These are phyloP conservation scores for Zaprionus davidi DNA, from an alignment of 1,140 invertebrate genomes.

Conservation along the genomic window DNA sequence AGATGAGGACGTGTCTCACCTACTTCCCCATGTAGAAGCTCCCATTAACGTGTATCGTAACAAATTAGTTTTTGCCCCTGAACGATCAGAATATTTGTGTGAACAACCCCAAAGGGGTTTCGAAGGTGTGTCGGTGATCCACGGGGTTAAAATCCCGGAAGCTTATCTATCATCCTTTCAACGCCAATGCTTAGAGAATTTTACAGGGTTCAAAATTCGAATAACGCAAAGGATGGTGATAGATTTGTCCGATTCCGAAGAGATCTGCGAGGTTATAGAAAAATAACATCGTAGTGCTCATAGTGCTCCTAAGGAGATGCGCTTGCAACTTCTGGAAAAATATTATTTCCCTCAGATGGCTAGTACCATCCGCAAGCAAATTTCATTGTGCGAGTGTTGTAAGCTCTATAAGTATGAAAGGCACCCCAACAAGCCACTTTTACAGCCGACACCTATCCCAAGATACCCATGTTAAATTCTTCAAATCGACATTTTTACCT, in stretches of 20 bases:
- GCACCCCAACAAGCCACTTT: neutral
- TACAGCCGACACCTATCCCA: constrained; percentile 4
- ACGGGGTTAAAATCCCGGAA: constrained; percentile 15
- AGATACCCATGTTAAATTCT: neutral
- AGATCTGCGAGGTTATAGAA: constrained; percentile 7
- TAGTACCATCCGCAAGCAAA: neutral
- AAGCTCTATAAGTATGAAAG: constrained; percentile 1
- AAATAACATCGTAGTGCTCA: constrained; percentile 29
- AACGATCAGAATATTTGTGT: neutral
- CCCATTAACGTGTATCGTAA: constrained; percentile 20
- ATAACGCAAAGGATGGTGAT: constrained; percentile 10
- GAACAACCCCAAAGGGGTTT: constrained; percentile 1
- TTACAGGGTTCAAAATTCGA: neutral
- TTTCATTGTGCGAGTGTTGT: constrained; percentile 4
- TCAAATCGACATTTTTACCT: neutral
- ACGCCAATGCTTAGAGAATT: neutral
- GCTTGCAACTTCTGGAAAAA: neutral
- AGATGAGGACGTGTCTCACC: neutral
- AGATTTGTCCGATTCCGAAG: constrained; percentile 3
- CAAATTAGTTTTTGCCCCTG: constrained; percentile 6
- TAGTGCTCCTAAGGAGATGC: constrained; percentile 9
- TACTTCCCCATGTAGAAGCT: neutral
- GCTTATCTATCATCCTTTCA: neutral
- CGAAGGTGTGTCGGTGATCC: neutral
- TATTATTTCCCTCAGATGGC: constrained; percentile 29